Evolutionary conservation across 2,888 invertebrate genomes (phyloP).

Genomic region (Netelia virgata): DNA sequence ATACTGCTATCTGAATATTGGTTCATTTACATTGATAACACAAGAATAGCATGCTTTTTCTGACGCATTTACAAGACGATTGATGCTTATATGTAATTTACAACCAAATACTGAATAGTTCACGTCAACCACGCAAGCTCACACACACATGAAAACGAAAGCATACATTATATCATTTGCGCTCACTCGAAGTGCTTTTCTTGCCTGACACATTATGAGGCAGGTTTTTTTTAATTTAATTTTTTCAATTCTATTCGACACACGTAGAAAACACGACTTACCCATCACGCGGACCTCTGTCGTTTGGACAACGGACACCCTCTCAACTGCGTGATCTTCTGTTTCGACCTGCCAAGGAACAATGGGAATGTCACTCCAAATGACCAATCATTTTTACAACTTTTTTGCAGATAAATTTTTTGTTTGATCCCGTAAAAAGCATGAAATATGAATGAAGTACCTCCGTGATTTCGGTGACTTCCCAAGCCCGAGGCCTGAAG

Average conservation of each 20-base stretch:
- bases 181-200: conserved; percentile 75
- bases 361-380: neutral
- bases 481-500: conserved; percentile 93
- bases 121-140: conserved; percentile 70
- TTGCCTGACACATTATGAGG: conserved; percentile 77
- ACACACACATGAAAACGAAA: conserved; percentile 59
- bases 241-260: conserved; percentile 78
- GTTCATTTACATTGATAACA: conserved; percentile 42
- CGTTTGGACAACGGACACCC: conserved; percentile 84
- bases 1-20: conserved; percentile 54
- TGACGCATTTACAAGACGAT: conserved; percentile 49
- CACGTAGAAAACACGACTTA: conserved; percentile 80
- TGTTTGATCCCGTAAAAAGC: neutral
- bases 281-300: conserved; percentile 85
- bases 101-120: conserved; percentile 55
- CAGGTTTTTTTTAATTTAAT: conserved; percentile 74
- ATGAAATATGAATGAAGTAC: conserved; percentile 81
- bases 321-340: conserved; percentile 84
- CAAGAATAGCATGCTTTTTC: conserved; percentile 74
- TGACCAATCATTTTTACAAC: neutral
- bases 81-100: conserved; percentile 52
- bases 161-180: conserved; percentile 56
- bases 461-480: conserved; percentile 89
- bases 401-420: conserved; percentile 4
- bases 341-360: conserved; percentile 79